A percentile compares a stretch with the other conserved stretches of the same genome.
Evolutionary conservation across 1,140 invertebrate genomes (phyloP).

Genomic region (Drosophila sp.): DNA sequence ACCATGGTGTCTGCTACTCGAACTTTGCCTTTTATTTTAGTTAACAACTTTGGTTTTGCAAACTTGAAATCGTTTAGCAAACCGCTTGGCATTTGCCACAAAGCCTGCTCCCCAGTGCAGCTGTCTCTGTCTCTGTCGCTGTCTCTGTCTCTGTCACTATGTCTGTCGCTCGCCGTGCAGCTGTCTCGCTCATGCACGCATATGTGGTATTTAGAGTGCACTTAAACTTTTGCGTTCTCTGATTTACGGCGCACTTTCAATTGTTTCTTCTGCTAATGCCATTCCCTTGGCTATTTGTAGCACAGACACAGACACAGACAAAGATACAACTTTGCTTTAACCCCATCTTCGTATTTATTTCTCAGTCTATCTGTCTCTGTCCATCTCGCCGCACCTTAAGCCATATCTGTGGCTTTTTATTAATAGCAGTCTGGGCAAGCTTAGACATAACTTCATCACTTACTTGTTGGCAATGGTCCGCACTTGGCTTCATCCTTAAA

Average conservation of each 20-base stretch:
- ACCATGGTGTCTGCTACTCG: constrained; percentile 17
- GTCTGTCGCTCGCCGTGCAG: background rate
- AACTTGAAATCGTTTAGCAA: constrained; percentile 72
- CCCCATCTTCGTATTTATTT: constrained; percentile 2
- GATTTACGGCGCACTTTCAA: constrained; percentile 80
- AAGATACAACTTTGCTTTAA: constrained; percentile 20
- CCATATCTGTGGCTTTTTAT: constrained; percentile 30
- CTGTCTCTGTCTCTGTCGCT: background rate
- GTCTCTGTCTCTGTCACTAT: background rate
- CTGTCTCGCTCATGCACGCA: constrained; percentile 32
- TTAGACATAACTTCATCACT: constrained; percentile 85
- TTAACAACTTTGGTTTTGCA: constrained; percentile 65
- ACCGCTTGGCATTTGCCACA: constrained; percentile 52
- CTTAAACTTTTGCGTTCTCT: constrained; percentile 69
- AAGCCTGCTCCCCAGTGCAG: constrained; percentile 18
- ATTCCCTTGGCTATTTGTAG: constrained; percentile 38
- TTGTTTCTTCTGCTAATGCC: constrained; percentile 56
- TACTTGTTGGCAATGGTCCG: constrained; percentile 94
- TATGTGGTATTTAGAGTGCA: constrained; percentile 69
- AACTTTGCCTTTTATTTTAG: constrained; percentile 58
- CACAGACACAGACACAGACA: too few species aligned
- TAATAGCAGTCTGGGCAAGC: constrained; percentile 31
- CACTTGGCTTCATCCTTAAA: constrained; percentile 96
- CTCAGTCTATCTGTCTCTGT: background rate
- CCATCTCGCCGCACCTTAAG: background rate